Evolutionary conservation across 1,140 invertebrate species (phyloP).

Genomic region (Nasonia longicornis): DNA sequence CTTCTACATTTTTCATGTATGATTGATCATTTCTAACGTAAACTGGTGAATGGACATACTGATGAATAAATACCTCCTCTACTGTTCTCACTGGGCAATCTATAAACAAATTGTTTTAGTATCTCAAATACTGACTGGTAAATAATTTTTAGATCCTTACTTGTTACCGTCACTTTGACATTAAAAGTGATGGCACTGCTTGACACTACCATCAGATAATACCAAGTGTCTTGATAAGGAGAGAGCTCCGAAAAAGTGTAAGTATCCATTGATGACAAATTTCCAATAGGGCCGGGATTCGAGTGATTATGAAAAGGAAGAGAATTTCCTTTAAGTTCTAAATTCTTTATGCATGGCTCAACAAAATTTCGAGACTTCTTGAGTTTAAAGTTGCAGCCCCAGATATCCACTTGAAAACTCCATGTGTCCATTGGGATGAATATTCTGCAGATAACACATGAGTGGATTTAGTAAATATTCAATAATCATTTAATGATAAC

Average conservation of each 20-base stretch:
- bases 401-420: conserved; percentile 67
- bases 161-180: conserved; percentile 63
- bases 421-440: conserved; percentile 69
- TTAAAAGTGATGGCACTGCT: conserved; percentile 66
- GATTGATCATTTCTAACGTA: conserved; percentile 45
- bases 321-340: conserved; percentile 63
- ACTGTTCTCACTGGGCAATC: conserved; percentile 62
- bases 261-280: conserved; percentile 60
- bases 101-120: conserved; percentile 43
- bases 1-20: conserved; percentile 46
- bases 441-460: conserved; percentile 62
- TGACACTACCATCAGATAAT: conserved; percentile 70
- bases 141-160: conserved; percentile 54
- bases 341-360: conserved; percentile 63
- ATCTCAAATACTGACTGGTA: not conserved
- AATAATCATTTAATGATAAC: not conserved
- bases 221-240: conserved; percentile 71
- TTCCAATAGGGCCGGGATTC: conserved; percentile 54
- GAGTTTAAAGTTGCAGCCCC: conserved; percentile 66
- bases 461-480: not conserved
- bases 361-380: conserved; percentile 48
- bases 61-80: conserved; percentile 53
- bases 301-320: conserved; percentile 65
- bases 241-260: conserved; percentile 65
- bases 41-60: conserved; percentile 46